Percentiles rank a stretch among this genome's conserved stretches.
Conservation (phyloP, 2,888 invertebrate genomes). For the Uropetala carovei region DNA sequence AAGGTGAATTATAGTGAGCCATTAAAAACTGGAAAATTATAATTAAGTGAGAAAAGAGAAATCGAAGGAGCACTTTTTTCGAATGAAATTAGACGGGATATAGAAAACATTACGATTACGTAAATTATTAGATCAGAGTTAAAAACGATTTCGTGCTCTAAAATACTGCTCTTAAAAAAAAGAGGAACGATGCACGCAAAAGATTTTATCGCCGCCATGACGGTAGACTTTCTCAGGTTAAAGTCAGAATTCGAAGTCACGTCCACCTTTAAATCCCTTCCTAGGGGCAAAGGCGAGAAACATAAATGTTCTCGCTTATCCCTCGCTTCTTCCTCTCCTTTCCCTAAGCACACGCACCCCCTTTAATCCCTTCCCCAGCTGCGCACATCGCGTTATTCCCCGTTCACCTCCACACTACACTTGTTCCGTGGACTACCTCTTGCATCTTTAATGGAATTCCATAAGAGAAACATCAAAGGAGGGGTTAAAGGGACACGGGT, state of each 20-base stretch:
- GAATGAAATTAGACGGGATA: too few species aligned
- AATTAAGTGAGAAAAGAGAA: too few species aligned
- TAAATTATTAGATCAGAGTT: too few species aligned
- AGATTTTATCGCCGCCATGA: background rate
- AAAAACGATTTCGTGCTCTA: too few species aligned
- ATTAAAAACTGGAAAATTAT: too few species aligned
- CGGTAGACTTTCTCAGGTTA: background rate
- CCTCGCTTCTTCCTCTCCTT: background rate
- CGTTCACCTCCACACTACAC: background rate
- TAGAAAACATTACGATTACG: too few species aligned
- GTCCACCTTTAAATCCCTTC: constrained; percentile 7
- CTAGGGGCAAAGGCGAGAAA: background rate
- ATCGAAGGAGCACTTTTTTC: too few species aligned
- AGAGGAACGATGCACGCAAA: background rate
- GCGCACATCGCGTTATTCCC: background rate
- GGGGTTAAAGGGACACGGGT: background rate
- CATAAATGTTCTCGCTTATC: background rate
- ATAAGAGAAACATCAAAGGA: constrained; percentile 23
- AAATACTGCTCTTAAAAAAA: background rate
- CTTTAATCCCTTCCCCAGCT: background rate
- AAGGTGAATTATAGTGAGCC: too few species aligned
- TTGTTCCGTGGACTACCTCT: background rate
- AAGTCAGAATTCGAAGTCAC: background rate
- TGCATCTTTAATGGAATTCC: constrained; percentile 58
- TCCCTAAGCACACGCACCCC: background rate